Evolutionary conservation across 2,888 invertebrate genomes (phyloP), one percentile per base, ranked within the genome.

Genomic region (Sarcophaga carnaria): DNA sequence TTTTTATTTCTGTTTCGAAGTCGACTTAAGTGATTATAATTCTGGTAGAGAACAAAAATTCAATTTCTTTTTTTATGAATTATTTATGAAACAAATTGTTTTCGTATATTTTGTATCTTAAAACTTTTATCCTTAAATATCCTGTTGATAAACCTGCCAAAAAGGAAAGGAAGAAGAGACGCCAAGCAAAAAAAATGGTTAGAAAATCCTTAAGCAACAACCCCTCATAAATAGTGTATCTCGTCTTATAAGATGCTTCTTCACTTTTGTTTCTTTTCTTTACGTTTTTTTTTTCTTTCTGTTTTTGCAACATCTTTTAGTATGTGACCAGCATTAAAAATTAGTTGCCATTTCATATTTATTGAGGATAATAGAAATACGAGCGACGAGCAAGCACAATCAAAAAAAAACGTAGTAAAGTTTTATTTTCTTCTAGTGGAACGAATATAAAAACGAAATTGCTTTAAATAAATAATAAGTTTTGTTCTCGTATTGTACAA

Each of bases 41-140:
- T 76, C 54, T 25, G 70, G 45, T 37, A 63, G 62, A 63, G 27
- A 63, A 82, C 72, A 71, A 80, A 78, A 82, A 84, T 82, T 87
- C 87, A 87, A 87, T 87, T 85, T 84, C 79, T 82, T 84, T 87
- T 14, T 17, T 84, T 82, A 87, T 87, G 84, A 87, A 87, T 87
- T 84, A 87, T 87, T 87, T 87, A 87, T 84, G 76, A 79, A 76
- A 84, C 87, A 87, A 87, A 85, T 87, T 87, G 81, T 84, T 88
- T 89, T 88, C 82, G 83, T 54, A 87, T 87, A 88, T 37, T 64
- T 37, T 37, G 37, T 37, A 37, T 37, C 37, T 37, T 85, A 76
- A 87, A 89, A 88, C 88, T 89, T 89, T 89, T 86, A 88, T 89
- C 89, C 87, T 88, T 88, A 89, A 89, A 88, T 88, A 88, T 88